Evolutionary conservation across 2,113 vertebrate species (phyloP).

Genomic region (Ranitomeya imitator): DNA sequence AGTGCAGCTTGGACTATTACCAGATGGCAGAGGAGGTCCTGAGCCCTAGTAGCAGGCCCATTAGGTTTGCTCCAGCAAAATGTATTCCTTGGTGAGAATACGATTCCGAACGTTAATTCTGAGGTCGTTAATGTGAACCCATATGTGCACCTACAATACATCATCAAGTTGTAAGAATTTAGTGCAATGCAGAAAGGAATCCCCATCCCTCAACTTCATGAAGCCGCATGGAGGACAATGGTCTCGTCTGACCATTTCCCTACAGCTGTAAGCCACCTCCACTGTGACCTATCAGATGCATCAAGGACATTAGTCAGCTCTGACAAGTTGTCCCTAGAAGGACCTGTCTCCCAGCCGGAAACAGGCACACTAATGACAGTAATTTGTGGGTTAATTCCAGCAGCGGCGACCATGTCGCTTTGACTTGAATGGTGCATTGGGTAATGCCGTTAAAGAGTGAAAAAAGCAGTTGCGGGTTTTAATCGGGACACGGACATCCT

Average conservation of each 20-base stretch:
- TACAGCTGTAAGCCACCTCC: constrained; percentile 17
- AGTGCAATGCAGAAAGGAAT: neutral
- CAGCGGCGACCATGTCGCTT: neutral
- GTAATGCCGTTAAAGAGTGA: neutral
- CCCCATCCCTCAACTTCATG: neutral
- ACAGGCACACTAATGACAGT: neutral
- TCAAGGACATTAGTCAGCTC: constrained; percentile 29
- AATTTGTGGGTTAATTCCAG: constrained; percentile 34
- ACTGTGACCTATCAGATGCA: constrained; percentile 23
- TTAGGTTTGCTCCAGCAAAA: neutral
- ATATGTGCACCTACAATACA: neutral
- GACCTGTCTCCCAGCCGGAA: neutral
- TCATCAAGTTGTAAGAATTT: neutral
- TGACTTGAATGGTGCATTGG: neutral
- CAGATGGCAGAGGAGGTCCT: no score
- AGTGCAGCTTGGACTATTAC: no score
- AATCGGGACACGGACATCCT: neutral
- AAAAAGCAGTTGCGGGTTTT: neutral
- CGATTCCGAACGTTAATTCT: neutral
- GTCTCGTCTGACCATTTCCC: neutral
- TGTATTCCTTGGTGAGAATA: neutral
- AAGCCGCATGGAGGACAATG: constrained; percentile 20
- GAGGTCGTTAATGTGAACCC: neutral
- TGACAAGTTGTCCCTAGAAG: constrained; percentile 14
- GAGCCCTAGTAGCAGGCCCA: no score